Conservation (phyloP, 2,797 vertebrate species). For the Muscicapa striata region DNA sequence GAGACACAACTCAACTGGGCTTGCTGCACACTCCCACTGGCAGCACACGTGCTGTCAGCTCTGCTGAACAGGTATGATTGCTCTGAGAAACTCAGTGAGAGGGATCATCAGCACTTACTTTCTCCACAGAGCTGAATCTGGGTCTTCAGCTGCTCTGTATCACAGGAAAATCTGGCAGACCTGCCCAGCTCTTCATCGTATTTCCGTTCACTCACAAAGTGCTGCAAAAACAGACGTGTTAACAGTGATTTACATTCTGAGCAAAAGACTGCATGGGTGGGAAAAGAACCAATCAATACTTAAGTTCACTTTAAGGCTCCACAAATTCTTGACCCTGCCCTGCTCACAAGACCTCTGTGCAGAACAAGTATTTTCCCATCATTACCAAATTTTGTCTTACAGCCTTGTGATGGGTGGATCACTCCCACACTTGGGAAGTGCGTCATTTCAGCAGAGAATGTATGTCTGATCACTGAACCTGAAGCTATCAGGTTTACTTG, state of each 20-base stretch:
- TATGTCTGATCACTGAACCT: neutral
- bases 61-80: neutral
- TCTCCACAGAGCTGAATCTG: constrained; percentile 82
- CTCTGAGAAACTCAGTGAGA: neutral
- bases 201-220: constrained; percentile 84
- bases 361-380: neutral
- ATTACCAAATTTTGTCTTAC: neutral
- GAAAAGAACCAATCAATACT: neutral
- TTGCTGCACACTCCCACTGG: neutral
- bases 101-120: constrained; percentile 71
- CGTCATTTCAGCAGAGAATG: neutral
- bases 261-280: neutral
- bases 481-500: neutral
- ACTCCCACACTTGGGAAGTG: neutral
- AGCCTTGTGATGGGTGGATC: neutral
- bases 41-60: neutral
- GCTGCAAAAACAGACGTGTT: constrained; percentile 57
- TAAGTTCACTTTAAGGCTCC: neutral
- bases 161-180: constrained; percentile 80
- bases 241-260: neutral
- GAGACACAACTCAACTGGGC: neutral
- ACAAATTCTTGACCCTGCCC: neutral
- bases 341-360: neutral
- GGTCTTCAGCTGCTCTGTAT: constrained; percentile 77
- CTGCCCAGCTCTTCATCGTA: constrained; percentile 82